These are phyloP conservation scores for Epirrhoe tristata DNA, from an alignment of 2,888 invertebrate genomes.

Conservation along the genomic window DNA sequence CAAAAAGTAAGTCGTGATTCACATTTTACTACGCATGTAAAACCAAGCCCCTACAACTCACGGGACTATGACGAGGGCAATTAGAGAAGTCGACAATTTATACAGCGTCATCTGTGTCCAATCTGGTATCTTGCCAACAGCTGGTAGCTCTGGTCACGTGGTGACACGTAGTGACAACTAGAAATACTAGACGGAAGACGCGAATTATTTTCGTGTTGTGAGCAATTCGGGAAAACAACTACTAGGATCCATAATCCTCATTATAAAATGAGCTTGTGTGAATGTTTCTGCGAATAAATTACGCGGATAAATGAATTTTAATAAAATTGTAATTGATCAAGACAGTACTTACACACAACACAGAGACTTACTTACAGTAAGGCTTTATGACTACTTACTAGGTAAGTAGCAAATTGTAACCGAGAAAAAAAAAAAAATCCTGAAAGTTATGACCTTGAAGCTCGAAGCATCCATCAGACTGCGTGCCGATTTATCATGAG, in stretches of 20 bases:
- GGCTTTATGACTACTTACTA: no score
- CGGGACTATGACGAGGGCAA: slow-evolving; percentile 30
- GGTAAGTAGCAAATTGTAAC: background rate
- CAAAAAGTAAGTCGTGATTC: slow-evolving; percentile 3
- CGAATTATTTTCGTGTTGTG: slow-evolving; percentile 12
- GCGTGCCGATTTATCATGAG: slow-evolving; percentile 41
- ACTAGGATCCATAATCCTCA: no score
- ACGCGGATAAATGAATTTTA: no score
- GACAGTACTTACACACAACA: no score
- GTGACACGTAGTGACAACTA: slow-evolving; percentile 32
- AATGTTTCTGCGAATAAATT: no score
- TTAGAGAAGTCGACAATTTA: slow-evolving; percentile 52
- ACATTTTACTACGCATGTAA: slow-evolving; percentile 11
- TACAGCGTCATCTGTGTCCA: slow-evolving; percentile 60
- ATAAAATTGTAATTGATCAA: no score
- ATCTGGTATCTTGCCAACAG: slow-evolving; percentile 65
- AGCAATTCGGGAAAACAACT: slow-evolving; percentile 3
- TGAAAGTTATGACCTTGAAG: slow-evolving; percentile 26
- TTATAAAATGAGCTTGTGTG: no score
- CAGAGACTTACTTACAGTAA: no score
- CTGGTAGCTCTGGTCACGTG: slow-evolving; percentile 57
- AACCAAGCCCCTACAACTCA: slow-evolving; percentile 21
- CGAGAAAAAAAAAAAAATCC: background rate
- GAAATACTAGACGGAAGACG: slow-evolving; percentile 28
- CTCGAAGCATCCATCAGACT: slow-evolving; percentile 42